Percentiles rank a stretch among this genome's conserved stretches.
These are phyloP conservation scores for Aricia agestis DNA, from an alignment of 1,140 invertebrate species.

Conservation along the genomic window DNA sequence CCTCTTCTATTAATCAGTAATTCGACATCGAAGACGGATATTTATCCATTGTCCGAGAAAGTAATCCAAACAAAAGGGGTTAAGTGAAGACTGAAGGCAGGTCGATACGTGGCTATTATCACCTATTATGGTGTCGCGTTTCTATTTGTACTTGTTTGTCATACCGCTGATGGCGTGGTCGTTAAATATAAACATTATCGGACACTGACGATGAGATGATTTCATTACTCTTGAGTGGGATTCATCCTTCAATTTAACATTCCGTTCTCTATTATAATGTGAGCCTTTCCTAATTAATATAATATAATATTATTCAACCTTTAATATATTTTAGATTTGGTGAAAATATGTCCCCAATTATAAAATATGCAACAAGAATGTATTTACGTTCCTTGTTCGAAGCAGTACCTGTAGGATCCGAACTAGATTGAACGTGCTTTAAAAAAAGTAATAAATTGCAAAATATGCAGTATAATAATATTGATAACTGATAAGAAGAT, in stretches of 20 bases:
- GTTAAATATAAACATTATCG: constrained; percentile 7
- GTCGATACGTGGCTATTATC: constrained; percentile 13
- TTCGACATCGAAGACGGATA: neutral
- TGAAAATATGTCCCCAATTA: too few relatives aligned
- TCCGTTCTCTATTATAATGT: neutral
- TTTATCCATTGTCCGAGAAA: constrained; percentile 9
- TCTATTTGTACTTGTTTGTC: constrained; percentile 23
- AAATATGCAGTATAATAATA: neutral
- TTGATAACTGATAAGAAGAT: constrained; percentile 13
- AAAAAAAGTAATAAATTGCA: too few relatives aligned
- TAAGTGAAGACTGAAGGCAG: constrained; percentile 19
- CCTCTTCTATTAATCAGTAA: neutral
- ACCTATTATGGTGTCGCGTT: constrained; percentile 41
- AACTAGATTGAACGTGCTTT: too few relatives aligned
- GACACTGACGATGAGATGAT: constrained; percentile 1
- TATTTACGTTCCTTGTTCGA: too few relatives aligned
- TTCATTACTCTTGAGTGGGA: constrained; percentile 3
- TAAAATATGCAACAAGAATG: too few relatives aligned
- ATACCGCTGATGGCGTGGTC: neutral
- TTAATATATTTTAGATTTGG: too few relatives aligned
- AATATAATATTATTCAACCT: too few relatives aligned
- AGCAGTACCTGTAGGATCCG: too few relatives aligned
- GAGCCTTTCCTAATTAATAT: neutral
- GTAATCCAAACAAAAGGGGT: constrained; percentile 19
- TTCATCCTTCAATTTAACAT: neutral